These are phyloP conservation scores for Grallaria varia DNA, from an alignment of 2,113 vertebrate genomes.

Conservation along the genomic window DNA sequence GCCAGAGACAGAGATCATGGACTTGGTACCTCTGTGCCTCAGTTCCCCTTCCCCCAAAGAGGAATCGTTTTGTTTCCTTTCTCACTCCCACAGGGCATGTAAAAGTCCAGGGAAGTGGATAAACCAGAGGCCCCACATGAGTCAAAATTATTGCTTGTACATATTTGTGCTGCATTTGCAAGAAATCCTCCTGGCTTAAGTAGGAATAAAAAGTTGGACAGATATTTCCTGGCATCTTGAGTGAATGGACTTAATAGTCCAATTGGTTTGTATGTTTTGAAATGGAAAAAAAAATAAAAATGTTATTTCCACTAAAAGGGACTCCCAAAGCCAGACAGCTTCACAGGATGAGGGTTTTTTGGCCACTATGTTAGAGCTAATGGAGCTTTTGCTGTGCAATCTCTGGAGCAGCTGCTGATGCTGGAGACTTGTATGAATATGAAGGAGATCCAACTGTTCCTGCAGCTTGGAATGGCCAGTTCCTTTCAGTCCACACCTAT, in stretches of 20 bases:
- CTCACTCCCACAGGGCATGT: not conserved
- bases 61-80: not conserved
- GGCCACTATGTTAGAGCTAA: not conserved
- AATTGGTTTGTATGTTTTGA: not conserved
- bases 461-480: not conserved
- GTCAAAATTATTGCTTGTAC: not conserved
- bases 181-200: not conserved
- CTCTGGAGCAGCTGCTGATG: not conserved
- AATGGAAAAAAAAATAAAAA: not conserved
- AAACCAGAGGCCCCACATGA: not conserved
- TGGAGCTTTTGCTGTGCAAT: not conserved
- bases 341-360: not conserved
- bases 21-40: not conserved
- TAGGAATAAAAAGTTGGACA: not conserved
- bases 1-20: not conserved
- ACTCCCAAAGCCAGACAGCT: not conserved
- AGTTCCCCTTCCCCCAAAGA: not conserved
- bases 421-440: not conserved
- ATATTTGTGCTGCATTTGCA: constrained; percentile 8
- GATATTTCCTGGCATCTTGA: constrained; percentile 3
- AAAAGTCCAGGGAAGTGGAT: not conserved
- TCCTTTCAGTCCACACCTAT: not conserved
- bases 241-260: not conserved
- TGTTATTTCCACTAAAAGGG: not conserved
- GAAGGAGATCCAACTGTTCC: fast-evolving